These are phyloP conservation scores for Microplitis deprimator DNA, from an alignment of 2,888 invertebrate species.

Conservation along the genomic window DNA sequence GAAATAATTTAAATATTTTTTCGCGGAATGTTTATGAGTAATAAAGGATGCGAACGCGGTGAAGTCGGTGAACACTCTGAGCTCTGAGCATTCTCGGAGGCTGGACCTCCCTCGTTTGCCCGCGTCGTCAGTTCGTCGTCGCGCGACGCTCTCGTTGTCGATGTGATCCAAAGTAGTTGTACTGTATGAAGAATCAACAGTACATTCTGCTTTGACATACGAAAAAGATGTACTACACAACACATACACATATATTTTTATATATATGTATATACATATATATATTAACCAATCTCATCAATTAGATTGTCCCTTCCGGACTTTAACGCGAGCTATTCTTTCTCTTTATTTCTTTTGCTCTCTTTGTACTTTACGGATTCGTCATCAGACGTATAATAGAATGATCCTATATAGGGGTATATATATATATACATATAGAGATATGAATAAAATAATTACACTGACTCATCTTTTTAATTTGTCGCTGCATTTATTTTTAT, in stretches of 20 bases:
- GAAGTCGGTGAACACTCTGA: constrained; percentile 37
- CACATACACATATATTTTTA: too few species aligned
- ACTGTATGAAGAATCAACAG: background rate
- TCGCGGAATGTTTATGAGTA: background rate
- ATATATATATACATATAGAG: background rate
- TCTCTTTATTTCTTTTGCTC: background rate
- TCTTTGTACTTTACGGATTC: background rate
- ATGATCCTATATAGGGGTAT: background rate
- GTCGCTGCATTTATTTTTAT: too few species aligned
- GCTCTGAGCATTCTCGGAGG: constrained; percentile 13
- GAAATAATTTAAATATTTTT: too few species aligned
- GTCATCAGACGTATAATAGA: background rate
- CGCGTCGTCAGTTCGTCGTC: constrained; percentile 21
- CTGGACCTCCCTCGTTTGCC: constrained; percentile 27
- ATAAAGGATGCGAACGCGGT: constrained; percentile 36
- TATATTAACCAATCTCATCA: background rate
- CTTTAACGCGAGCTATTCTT: background rate
- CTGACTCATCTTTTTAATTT: too few species aligned
- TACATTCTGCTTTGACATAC: background rate
- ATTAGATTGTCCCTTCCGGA: constrained; percentile 1
- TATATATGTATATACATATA: background rate
- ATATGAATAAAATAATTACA: background rate
- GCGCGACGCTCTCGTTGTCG: constrained; percentile 29
- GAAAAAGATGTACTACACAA: background rate
- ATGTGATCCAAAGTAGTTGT: background rate